A percentile compares a stretch with the other conserved stretches of the same genome.
phyloP scores from a whole-genome alignment of 2,113 vertebrate species.

The Mus pahari region DNA sequence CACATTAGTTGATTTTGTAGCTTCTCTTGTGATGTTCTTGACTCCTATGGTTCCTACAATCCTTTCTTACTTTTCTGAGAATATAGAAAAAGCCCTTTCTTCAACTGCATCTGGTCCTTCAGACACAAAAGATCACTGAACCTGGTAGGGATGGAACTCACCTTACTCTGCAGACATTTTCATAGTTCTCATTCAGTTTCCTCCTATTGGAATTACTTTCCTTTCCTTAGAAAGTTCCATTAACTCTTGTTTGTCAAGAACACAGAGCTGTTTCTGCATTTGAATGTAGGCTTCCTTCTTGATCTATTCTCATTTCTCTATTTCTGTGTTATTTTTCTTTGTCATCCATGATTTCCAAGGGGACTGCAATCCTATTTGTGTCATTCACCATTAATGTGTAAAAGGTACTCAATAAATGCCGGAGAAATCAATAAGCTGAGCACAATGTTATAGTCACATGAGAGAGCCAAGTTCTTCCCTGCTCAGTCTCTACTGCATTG shows the following conservation, averaged over 20 bases:
- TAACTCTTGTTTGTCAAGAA: too few species aligned
- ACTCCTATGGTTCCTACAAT: neutral
- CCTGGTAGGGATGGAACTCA: neutral
- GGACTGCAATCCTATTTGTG: neutral
- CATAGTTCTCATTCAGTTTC: fast-evolving
- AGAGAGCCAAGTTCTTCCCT: neutral
- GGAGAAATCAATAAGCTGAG: neutral
- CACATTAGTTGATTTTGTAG: neutral
- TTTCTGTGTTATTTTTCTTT: slow-evolving; percentile 1
- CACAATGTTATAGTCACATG: neutral
- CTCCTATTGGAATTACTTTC: fast-evolving
- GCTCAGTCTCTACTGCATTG: neutral
- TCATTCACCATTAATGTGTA: neutral
- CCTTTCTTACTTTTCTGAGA: neutral
- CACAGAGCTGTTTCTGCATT: neutral
- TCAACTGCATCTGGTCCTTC: neutral
- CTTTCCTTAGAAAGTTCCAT: neutral
- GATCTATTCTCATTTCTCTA: neutral
- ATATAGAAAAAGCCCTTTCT: neutral
- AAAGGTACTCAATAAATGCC: neutral
- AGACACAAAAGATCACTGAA: neutral
- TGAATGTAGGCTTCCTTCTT: neutral
- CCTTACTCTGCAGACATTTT: neutral
- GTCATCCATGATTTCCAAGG: neutral
- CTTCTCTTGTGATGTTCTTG: neutral